Base-by-base conservation (phyloP, 2,113 vertebrate species). In the Pelecanoides urinatrix region DNA sequence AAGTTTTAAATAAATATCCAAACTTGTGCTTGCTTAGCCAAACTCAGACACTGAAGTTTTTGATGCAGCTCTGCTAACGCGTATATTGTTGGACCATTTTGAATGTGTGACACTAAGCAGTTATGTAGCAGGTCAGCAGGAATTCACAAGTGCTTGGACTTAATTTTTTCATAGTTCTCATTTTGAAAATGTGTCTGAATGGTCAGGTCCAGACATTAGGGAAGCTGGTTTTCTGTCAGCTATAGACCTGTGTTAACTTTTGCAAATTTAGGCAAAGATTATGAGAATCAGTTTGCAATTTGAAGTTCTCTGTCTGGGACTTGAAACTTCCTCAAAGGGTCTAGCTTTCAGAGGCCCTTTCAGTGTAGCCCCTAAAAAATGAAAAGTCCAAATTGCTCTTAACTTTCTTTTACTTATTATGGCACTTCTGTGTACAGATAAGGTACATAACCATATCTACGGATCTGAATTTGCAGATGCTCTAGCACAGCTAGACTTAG, bases 41-140 rank as follows among this genome's bases (percentile, higher is more conserved):
- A 73, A 73, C 45, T 63, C 58, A 83, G 92, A 93, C 88, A 96
- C 49, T 93, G 92, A 65, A 59, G 74, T 85, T 90, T 95, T 96
- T 94, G 82, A 94, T 58, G 42, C 74, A 83, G 82, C 50, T 45
- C 85, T 95, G 81, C 88, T 79, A 58, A 66, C 1, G 1, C 3
- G 3, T 20, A 50, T 53, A 49, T 90, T 83, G 63, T 94, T 92
- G 90, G 82, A 83, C n/a, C 59, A 10, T 45, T 58, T 42, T 59
- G 59, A 83, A 42, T 65, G 45, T 80, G 68, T 80, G 63, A 90
- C 92, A 86, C 38, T 27, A 88, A 90, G 53, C 58, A 76, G 71
- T 79, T 93, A 34, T 21, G 44, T 52, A 59, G 91, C 79, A 87
- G 73, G 66, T 94, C 81, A 21, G 38, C 67, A 88, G 74, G 70